These are phyloP conservation scores for Geophilus truncorum DNA, from an alignment of 2,888 invertebrate species.

Conservation along the genomic window DNA sequence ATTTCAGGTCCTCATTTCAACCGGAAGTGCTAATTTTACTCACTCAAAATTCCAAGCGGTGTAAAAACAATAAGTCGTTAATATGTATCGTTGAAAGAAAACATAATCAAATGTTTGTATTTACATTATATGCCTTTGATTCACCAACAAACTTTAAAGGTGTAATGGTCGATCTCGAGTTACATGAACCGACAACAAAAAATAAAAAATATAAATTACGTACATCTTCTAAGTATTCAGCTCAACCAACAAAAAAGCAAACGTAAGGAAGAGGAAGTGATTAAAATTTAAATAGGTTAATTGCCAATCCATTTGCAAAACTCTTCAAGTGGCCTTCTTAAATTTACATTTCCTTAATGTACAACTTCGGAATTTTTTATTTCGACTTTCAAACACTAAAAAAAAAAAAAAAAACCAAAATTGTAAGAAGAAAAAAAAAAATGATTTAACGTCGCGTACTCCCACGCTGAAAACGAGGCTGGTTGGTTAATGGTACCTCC, in stretches of 20 bases:
- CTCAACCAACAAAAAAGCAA: neutral
- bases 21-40: too few species aligned
- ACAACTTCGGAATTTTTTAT: neutral
- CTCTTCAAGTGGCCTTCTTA: slow-evolving; percentile 1
- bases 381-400: neutral
- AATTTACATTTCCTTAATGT: slow-evolving; percentile 18
- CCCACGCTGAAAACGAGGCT: neutral
- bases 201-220: neutral
- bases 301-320: slow-evolving; percentile 23
- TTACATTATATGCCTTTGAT: neutral
- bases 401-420: neutral
- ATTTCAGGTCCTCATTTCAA: too few species aligned
- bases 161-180: too few species aligned
- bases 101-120: neutral
- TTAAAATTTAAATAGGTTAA: slow-evolving; percentile 27
- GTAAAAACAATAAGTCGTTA: neutral
- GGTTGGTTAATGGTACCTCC: neutral
- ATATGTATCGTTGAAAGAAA: neutral
- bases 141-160: neutral
- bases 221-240: neutral
- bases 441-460: neutral
- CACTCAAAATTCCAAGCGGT: too few species aligned
- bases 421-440: neutral
- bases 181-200: too few species aligned
- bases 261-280: slow-evolving; percentile 21